Base-by-base conservation (phyloP, 2,797 vertebrate genomes). In the Danionella dracula region DNA sequence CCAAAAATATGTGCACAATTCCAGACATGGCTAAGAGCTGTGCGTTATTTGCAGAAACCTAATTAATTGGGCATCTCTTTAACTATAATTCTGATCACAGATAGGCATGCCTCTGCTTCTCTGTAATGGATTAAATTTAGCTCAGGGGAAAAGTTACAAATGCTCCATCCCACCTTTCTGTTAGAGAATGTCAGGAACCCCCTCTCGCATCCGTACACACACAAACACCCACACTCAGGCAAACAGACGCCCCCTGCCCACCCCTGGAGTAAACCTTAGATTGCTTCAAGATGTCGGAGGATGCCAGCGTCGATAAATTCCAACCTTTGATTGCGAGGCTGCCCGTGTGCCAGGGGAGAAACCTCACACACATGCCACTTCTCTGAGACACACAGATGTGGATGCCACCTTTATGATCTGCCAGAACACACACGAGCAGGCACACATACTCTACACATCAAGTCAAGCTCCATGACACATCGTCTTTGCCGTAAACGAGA, bases 201-300 rank as follows among this genome's bases (percentile, higher is more conserved):
- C 54, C 60, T 66, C 32, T 50, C 23, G 37, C 54, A 55, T 42
- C 45, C 49, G 51, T 34, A 19, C 40, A 35, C 35, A 73, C 50
- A 76, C 57, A 60, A 51, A 67, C 58, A 70, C 41, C 50, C 66
- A 63, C 21, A 5, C 46, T 53, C 51, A 59, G 48, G 49, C 71
- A 49, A 61, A 70, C 61, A 66, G 38, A 35, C 51, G 34, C 48
- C 72, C 57, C 56, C 65, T 72, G 8, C 65, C 49, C 53, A 34
- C 35, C 61, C 73, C 61, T 41, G 66, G 75, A 74, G 65, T 73
- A 66, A 58, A 61, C 74, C 50, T 58, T 51, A 81, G 79, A 86
- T 86, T 83, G 81, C 72, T 86, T 73, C 82, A 85, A 83, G 81
- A 86, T 84, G 84, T 79, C 61, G 53, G 68, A 80, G 72, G 77